Evolutionary conservation across 2,888 invertebrate genomes (phyloP).

Genomic region (Meloe dianella): DNA sequence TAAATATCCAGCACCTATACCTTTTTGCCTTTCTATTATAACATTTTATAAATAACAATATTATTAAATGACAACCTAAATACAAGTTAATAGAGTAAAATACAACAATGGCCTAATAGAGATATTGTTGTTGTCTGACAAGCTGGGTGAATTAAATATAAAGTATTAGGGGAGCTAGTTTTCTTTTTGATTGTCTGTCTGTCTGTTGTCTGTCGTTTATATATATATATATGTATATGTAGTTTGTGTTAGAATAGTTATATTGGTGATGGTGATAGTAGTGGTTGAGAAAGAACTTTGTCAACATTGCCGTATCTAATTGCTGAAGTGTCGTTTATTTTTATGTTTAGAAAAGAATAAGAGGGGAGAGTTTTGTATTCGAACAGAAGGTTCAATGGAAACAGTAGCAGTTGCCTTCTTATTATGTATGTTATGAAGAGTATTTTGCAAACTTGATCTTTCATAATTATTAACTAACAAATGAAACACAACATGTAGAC

Average conservation of each 20-base stretch:
- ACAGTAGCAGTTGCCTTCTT: background rate
- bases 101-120: conserved; percentile 56
- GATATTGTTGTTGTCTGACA: conserved; percentile 55
- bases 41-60: conserved; percentile 7
- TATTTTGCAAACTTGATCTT: no score
- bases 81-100: conserved; percentile 56
- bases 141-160: conserved; percentile 25
- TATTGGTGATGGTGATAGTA: background rate
- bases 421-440: background rate
- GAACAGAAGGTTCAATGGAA: background rate
- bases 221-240: conserved; percentile 7
- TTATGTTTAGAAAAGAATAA: conserved; percentile 23
- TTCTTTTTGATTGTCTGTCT: background rate
- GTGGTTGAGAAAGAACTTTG: conserved; percentile 15
- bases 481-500: no score
- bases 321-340: conserved; percentile 29
- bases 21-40: background rate
- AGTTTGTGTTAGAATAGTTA: conserved; percentile 20
- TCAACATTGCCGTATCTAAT: conserved; percentile 32
- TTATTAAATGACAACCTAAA: conserved; percentile 44
- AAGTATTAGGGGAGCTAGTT: conserved; percentile 31
- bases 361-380: background rate
- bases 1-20: background rate
- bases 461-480: no score
- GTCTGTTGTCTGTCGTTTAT: conserved; percentile 10